These are phyloP conservation scores for Butastur rufipennis DNA, from an alignment of 2,113 vertebrate species.

Conservation along the genomic window DNA sequence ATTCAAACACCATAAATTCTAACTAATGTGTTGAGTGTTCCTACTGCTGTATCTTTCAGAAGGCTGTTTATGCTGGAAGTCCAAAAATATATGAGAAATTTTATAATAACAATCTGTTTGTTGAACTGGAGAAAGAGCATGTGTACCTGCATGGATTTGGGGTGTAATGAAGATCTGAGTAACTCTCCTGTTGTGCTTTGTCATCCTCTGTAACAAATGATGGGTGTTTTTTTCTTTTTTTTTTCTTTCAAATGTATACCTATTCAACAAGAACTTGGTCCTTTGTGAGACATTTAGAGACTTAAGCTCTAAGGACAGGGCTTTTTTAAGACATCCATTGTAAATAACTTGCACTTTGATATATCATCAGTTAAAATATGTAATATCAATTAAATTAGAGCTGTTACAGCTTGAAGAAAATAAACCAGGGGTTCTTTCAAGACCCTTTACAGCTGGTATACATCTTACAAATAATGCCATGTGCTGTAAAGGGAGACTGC, in stretches of 20 bases:
- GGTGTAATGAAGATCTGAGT: not conserved
- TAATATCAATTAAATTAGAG: not conserved
- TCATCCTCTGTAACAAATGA: not conserved
- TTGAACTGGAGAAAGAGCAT: not conserved
- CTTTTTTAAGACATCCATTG: not conserved
- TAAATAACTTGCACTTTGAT: not conserved
- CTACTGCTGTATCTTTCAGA: not conserved
- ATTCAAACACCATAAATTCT: not conserved
- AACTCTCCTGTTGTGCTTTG: not conserved
- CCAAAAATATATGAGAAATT: not conserved
- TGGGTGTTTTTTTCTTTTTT: rapidly evolving
- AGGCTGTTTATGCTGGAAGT: not conserved
- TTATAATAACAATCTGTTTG: not conserved
- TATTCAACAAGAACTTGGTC: not conserved
- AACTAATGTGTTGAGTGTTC: not conserved
- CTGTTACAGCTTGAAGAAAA: not conserved
- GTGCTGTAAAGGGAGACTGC: too few relatives aligned
- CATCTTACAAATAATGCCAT: too few relatives aligned
- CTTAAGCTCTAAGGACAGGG: not conserved
- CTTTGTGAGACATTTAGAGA: not conserved
- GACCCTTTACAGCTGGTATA: not conserved
- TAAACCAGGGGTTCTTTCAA: not conserved
- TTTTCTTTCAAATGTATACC: too few relatives aligned
- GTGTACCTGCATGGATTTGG: not conserved
- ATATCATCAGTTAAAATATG: too few relatives aligned